Evolutionary conservation across 1,140 invertebrate species (phyloP).

Genomic region (Danaus plexippus): DNA sequence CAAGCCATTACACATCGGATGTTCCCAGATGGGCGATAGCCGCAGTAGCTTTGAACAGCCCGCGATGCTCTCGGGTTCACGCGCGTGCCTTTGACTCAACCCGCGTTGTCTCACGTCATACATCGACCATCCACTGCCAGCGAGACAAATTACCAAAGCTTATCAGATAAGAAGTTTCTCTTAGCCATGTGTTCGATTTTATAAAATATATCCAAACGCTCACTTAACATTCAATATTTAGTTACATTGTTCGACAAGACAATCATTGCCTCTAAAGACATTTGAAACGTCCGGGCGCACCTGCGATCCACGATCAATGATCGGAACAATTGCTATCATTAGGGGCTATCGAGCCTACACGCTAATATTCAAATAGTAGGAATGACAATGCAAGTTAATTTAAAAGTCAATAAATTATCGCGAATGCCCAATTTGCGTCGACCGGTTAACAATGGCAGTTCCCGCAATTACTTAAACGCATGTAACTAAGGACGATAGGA

Average conservation of each 20-base stretch:
- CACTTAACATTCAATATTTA: slow-evolving; percentile 1
- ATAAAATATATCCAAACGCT: background rate
- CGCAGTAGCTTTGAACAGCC: slow-evolving; percentile 41
- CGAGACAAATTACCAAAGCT: slow-evolving; percentile 4
- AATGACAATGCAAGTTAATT: slow-evolving; percentile 63
- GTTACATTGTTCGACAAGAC: slow-evolving; percentile 3
- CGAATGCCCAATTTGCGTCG: slow-evolving; percentile 69
- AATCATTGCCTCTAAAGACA: slow-evolving; percentile 17
- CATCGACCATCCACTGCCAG: slow-evolving; percentile 49
- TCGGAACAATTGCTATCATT: slow-evolving; percentile 66
- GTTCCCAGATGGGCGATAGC: slow-evolving; percentile 57
- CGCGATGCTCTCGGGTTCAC: slow-evolving; percentile 44
- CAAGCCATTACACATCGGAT: slow-evolving; percentile 57
- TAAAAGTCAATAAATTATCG: slow-evolving; percentile 67
- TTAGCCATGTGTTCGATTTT: background rate
- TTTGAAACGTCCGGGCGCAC: slow-evolving; percentile 32
- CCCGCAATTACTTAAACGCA: slow-evolving; percentile 69
- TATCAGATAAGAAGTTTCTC: slow-evolving; percentile 5
- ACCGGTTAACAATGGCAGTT: slow-evolving; percentile 64
- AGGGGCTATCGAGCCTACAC: slow-evolving; percentile 51
- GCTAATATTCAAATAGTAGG: slow-evolving; percentile 59
- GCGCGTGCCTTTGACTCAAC: slow-evolving; percentile 57
- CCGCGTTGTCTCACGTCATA: slow-evolving; percentile 53
- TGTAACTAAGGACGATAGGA: slow-evolving; percentile 64
- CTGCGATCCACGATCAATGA: slow-evolving; percentile 48